phyloP scores from a whole-genome alignment of 2,888 invertebrate species.

The Orthosia gothica region DNA sequence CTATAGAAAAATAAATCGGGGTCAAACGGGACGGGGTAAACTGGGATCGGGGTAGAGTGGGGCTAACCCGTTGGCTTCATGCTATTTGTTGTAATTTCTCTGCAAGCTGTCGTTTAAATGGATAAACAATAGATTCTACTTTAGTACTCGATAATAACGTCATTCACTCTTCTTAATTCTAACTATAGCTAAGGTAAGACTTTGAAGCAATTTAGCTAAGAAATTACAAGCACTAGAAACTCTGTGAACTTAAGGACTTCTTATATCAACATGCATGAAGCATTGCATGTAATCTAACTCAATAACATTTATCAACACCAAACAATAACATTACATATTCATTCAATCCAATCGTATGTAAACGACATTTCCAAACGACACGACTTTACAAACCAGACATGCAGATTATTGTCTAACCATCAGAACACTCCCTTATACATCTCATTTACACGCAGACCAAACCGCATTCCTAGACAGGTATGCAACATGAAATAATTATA shows the following conservation, averaged over 20 bases:
- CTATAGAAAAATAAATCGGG: too few relatives aligned
- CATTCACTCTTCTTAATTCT: neutral
- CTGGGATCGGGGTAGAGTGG: too few relatives aligned
- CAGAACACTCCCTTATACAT: slow-evolving; percentile 40
- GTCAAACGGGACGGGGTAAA: too few relatives aligned
- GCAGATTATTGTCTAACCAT: slow-evolving; percentile 40
- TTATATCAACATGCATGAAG: neutral
- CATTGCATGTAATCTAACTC: neutral
- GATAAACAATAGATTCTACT: neutral
- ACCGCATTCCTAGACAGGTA: slow-evolving; percentile 62
- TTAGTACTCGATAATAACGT: neutral
- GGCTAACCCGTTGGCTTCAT: too few relatives aligned
- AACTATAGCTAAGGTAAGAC: neutral
- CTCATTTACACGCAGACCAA: slow-evolving; percentile 50
- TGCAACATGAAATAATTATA: slow-evolving; percentile 56
- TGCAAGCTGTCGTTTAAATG: neutral
- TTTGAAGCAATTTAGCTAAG: neutral
- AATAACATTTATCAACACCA: neutral
- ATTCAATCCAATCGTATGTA: slow-evolving; percentile 11
- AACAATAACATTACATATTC: slow-evolving; percentile 35
- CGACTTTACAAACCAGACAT: slow-evolving; percentile 14
- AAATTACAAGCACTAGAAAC: neutral
- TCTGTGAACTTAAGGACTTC: neutral
- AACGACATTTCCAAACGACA: slow-evolving; percentile 16
- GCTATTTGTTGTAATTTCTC: neutral